Conservation (phyloP, 2,888 invertebrate species). For the Microctonus aethiopoides region DNA sequence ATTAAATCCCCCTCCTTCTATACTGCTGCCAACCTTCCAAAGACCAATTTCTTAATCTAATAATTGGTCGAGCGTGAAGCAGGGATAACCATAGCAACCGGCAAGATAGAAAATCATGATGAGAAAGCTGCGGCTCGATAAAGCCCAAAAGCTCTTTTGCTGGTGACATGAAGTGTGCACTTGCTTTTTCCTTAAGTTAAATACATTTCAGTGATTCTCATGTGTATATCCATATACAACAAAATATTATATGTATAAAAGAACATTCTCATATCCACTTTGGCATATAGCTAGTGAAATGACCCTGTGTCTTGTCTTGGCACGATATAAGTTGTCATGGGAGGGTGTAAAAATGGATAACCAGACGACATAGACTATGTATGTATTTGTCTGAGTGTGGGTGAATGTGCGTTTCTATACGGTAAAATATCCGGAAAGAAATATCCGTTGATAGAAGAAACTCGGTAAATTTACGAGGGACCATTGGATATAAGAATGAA, state of each 20-base stretch:
- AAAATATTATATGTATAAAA: no score
- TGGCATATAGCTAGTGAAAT: neutral
- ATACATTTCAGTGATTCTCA: neutral
- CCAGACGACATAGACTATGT: neutral
- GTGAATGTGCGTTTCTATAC: neutral
- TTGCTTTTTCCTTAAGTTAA: neutral
- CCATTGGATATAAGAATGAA: slow-evolving; percentile 33
- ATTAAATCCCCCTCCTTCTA: neutral
- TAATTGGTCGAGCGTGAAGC: slow-evolving; percentile 29
- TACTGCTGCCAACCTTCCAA: slow-evolving; percentile 19
- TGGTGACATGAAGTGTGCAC: slow-evolving; percentile 15
- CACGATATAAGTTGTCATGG: neutral
- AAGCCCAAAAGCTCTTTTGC: slow-evolving; percentile 2
- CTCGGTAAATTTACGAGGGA: slow-evolving; percentile 19
- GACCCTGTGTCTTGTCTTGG: slow-evolving; percentile 6
- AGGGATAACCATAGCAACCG: slow-evolving; percentile 30
- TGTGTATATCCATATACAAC: neutral
- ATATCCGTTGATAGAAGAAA: slow-evolving; percentile 33
- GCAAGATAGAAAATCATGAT: neutral
- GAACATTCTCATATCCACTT: slow-evolving; percentile 4
- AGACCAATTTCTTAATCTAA: slow-evolving; percentile 33
- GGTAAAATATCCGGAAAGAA: slow-evolving; percentile 32
- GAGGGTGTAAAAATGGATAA: neutral
- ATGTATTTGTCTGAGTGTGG: no score
- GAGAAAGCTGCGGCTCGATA: slow-evolving; percentile 3